Conservation (phyloP, 1,140 invertebrate species). For the Bombus turneri region DNA sequence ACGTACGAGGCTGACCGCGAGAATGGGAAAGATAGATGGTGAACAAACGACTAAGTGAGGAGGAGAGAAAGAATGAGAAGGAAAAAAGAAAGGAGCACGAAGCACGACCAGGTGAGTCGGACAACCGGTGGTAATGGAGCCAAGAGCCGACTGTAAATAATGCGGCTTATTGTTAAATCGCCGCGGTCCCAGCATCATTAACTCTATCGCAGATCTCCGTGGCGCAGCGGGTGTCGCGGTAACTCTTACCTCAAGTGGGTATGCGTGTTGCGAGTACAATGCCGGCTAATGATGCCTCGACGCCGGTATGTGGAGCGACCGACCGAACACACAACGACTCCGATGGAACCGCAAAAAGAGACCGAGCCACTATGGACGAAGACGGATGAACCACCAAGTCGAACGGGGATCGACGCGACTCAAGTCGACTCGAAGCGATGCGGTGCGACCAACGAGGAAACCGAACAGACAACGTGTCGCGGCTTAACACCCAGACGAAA, state of each 20-base stretch:
- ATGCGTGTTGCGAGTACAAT: constrained; percentile 72
- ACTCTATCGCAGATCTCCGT: constrained; percentile 77
- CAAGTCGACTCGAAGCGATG: not conserved
- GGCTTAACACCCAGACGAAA: constrained; percentile 7
- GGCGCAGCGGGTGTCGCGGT: constrained; percentile 77
- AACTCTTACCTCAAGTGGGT: constrained; percentile 75
- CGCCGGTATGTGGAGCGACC: constrained; percentile 66
- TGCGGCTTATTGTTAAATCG: constrained; percentile 78
- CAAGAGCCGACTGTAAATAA: constrained; percentile 76
- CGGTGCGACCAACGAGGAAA: not conserved
- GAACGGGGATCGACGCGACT: constrained; percentile 9
- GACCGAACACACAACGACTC: constrained; percentile 29
- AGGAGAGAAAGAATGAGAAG: not conserved
- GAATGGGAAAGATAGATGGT: constrained; percentile 23
- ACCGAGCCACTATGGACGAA: constrained; percentile 38
- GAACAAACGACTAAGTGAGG: constrained; percentile 20
- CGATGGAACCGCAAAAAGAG: constrained; percentile 51
- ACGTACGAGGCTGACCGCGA: constrained; percentile 26
- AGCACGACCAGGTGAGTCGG: constrained; percentile 65
- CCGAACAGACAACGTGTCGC: constrained; percentile 18
- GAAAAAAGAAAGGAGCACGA: constrained; percentile 19
- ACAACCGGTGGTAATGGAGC: constrained; percentile 70
- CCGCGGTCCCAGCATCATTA: constrained; percentile 77
- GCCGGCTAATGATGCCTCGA: constrained; percentile 76
- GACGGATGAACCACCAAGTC: constrained; percentile 28